Base-by-base conservation (phyloP, 2,888 invertebrate species). In the Aspidiotus rigidus region DNA sequence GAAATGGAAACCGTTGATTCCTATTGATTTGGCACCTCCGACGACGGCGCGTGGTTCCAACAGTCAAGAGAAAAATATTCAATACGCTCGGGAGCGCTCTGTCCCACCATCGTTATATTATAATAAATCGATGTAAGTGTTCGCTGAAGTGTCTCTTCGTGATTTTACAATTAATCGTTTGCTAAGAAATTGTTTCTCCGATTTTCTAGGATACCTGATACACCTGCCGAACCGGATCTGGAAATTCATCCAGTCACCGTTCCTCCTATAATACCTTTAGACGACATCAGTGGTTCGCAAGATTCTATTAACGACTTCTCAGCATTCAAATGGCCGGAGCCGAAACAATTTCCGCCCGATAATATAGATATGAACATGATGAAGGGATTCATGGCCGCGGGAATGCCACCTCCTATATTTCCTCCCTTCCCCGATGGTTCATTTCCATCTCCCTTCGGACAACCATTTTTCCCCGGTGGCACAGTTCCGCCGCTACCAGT, bases 11-110 rank as follows among this genome's bases (percentile, higher is more conserved):
- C 79, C 85, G 13, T 83, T 90, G 54, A 82, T 86, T 71, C 81
- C 84, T 15, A 89, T 89, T 73, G 83, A 84, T 71, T 84, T 86
- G 2, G 84, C 85, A 73, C 81, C 87, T 74, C 81, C 84, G 74
- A 84, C 84, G 1, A 74, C 75, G 6, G 74, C 74, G 41, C 83
- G 87, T 71, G 90, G 90, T 39, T 84, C 83, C 77, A 88, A 89
- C 75, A 95, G 94, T 77, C 84, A 86, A 76, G 94, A 97, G 80
- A 90, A 87, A 77, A 86, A 87, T 70, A 86, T 92, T 64, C 95
- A 96, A 78, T 87, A 88, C 73, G 87, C 90, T 64, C 82, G 95
- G 17, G 94, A 96, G 78, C 88, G 88, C 76, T 87, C 86, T 54
- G 89, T 91, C 2, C 80, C 95, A 28, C 88, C 73, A 75, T 88